Percentiles rank a stretch among this genome's conserved stretches.
These are phyloP conservation scores for Ischnus inquisitorius DNA, from an alignment of 2,888 invertebrate genomes.

Conservation along the genomic window DNA sequence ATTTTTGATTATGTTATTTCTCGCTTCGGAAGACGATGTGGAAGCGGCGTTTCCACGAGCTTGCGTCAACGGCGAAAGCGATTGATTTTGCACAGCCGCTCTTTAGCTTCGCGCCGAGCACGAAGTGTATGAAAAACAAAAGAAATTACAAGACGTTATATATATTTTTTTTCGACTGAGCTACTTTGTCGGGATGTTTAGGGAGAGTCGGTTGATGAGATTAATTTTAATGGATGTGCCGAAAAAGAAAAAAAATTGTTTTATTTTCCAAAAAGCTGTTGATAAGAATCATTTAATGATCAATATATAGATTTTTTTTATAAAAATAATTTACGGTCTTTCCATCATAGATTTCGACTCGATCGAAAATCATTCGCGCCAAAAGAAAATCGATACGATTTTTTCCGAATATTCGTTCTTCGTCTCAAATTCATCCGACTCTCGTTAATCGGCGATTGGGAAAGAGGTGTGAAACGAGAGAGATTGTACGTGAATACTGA, in stretches of 20 bases:
- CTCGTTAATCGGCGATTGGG: background rate
- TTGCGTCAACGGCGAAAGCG: constrained; percentile 29
- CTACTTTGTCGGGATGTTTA: constrained; percentile 11
- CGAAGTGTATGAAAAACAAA: constrained; percentile 4
- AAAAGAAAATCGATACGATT: background rate
- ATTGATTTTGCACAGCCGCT: constrained; percentile 23
- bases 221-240: background rate
- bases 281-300: too few relatives aligned
- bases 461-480: constrained; percentile 11
- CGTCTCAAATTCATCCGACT: background rate
- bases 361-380: too few relatives aligned
- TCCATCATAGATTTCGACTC: too few relatives aligned
- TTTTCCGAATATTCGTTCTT: background rate
- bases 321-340: too few relatives aligned
- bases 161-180: background rate
- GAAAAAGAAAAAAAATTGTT: too few relatives aligned
- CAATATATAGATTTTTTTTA: too few relatives aligned
- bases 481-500: constrained; percentile 59
- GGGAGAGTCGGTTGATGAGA: background rate
- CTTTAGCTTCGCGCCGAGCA: constrained; percentile 19
- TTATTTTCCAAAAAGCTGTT: too few relatives aligned
- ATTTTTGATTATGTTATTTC: constrained; percentile 7
- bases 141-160: background rate
- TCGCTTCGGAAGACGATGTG: background rate
- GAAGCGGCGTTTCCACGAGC: background rate